Conservation (phyloP, 2,113 vertebrate genomes). For the Cyprinodon brontotheroides region DNA sequence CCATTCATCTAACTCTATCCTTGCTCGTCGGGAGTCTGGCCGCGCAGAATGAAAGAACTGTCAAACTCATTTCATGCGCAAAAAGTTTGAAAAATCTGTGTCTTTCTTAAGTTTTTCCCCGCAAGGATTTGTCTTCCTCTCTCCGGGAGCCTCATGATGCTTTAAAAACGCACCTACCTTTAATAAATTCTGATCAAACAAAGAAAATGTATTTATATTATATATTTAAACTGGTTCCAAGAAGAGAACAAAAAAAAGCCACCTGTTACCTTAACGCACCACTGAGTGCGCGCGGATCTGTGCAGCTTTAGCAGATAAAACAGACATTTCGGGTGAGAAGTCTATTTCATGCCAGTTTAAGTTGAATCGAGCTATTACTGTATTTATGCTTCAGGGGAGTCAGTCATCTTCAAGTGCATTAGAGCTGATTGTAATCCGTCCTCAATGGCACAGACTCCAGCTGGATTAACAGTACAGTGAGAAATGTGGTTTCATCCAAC, state of each 20-base stretch:
- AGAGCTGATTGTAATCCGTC: slow-evolving; percentile 13
- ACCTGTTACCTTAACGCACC: slow-evolving; percentile 37
- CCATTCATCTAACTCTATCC: slow-evolving; percentile 57
- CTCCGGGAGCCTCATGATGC: background rate
- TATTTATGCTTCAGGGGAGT: background rate
- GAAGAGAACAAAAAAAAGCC: background rate
- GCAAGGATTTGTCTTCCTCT: background rate
- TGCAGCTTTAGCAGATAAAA: background rate
- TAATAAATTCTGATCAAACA: background rate
- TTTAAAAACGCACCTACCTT: slow-evolving; percentile 20
- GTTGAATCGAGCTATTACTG: background rate
- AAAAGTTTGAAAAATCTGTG: slow-evolving; percentile 35
- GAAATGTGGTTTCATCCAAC: slow-evolving; percentile 13
- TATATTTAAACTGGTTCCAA: background rate
- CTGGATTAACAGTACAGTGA: background rate
- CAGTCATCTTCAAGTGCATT: background rate
- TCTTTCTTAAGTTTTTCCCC: background rate
- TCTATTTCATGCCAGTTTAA: background rate
- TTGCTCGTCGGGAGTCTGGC: slow-evolving; percentile 10
- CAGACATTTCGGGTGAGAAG: background rate
- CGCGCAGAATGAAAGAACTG: background rate
- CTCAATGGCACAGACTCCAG: background rate
- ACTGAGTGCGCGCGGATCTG: background rate
- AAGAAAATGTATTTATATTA: background rate
- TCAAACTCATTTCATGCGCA: background rate